Percentiles rank a stretch among this genome's conserved stretches.
phyloP scores from a whole-genome alignment of 2,113 vertebrate species.

The Paralichthys olivaceus region DNA sequence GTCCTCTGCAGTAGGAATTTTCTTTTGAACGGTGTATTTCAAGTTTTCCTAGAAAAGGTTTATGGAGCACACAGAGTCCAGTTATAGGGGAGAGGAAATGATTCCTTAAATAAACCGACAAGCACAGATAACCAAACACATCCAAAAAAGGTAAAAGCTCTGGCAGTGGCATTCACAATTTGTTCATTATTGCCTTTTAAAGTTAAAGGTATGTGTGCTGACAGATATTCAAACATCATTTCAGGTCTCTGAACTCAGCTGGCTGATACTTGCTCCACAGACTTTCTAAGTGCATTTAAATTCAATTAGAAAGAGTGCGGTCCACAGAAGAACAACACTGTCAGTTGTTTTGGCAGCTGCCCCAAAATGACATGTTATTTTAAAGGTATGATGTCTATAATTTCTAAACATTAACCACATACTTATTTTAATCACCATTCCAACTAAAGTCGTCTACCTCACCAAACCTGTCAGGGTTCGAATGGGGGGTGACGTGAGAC shows the following conservation, averaged over 20 bases:
- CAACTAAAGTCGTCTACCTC: background rate
- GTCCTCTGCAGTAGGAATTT: slow-evolving; percentile 8
- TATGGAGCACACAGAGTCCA: slow-evolving; percentile 31
- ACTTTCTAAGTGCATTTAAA: background rate
- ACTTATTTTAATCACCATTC: background rate
- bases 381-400: background rate
- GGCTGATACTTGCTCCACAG: background rate
- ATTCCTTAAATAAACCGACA: slow-evolving; percentile 71
- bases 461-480: too few relatives aligned
- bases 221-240: slow-evolving; percentile 18
- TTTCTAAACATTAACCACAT: background rate
- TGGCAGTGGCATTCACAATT: slow-evolving; percentile 39
- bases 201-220: slow-evolving; percentile 27
- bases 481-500: too few relatives aligned
- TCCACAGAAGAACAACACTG: background rate
- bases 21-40: slow-evolving; percentile 2
- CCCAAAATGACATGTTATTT: background rate
- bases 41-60: slow-evolving; percentile 51
- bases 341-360: background rate
- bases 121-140: slow-evolving; percentile 74
- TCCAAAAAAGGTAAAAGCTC: slow-evolving; percentile 78
- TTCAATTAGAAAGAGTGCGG: background rate
- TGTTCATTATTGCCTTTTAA: slow-evolving; percentile 52
- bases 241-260: background rate
- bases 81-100: slow-evolving; percentile 65